Percentiles rank a stretch among this genome's conserved stretches.
Evolutionary conservation across 1,140 invertebrate genomes (phyloP).

Genomic region (Xylocopa sonorina): DNA sequence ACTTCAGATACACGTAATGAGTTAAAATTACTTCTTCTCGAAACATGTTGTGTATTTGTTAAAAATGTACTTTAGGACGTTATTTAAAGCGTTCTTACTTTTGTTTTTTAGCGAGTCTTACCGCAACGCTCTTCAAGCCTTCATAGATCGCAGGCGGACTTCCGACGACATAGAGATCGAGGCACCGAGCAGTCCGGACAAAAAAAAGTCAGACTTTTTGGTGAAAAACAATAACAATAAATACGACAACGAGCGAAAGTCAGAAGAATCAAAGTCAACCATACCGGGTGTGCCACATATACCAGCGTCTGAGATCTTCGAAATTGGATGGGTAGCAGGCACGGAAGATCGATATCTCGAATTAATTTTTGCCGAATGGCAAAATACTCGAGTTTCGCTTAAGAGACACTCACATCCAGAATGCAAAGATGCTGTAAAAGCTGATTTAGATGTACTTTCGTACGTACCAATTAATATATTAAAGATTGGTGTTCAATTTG

Average conservation of each 20-base stretch:
- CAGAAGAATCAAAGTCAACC: constrained; percentile 12
- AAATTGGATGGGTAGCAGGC: constrained; percentile 72
- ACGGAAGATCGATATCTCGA: constrained; percentile 73
- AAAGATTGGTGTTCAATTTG: background rate
- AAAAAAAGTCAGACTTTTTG: constrained; percentile 52
- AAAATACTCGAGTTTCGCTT: constrained; percentile 69
- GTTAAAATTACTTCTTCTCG: too few relatives aligned
- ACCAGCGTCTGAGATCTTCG: constrained; percentile 67
- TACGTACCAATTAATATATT: constrained; percentile 27
- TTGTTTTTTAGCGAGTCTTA: constrained; percentile 71
- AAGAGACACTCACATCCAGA: constrained; percentile 67
- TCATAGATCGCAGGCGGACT: constrained; percentile 64
- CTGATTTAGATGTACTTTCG: constrained; percentile 71
- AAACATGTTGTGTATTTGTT: too few relatives aligned
- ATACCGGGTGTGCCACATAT: constrained; percentile 66
- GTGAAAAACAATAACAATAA: constrained; percentile 52
- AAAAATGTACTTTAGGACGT: too few relatives aligned
- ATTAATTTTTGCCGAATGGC: constrained; percentile 73
- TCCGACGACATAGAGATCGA: constrained; percentile 40
- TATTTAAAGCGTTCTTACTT: constrained; percentile 17
- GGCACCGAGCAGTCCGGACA: constrained; percentile 57
- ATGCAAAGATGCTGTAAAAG: constrained; percentile 66
- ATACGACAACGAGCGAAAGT: constrained; percentile 49
- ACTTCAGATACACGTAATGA: too few relatives aligned
- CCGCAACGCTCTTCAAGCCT: constrained; percentile 70